Percentiles rank a stretch among this genome's conserved stretches.
phyloP scores from a whole-genome alignment of 2,113 vertebrate genomes.

The Crocuta crocuta region DNA sequence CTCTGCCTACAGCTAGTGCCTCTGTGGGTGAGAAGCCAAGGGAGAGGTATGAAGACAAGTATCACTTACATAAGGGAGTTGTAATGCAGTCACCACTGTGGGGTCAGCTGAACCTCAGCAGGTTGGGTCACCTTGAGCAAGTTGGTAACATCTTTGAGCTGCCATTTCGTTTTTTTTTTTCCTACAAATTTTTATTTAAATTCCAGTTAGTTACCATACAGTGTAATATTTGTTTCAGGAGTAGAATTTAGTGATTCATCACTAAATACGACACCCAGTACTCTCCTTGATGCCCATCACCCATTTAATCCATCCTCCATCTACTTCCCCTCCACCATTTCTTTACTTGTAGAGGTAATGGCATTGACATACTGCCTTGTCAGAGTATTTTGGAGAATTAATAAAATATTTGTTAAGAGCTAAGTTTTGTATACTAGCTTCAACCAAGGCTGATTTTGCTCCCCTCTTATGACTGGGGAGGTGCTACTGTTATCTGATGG shows the following conservation, averaged over 20 bases:
- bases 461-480: neutral
- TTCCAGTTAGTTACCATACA: neutral
- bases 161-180: neutral
- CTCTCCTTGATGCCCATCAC: neutral
- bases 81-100: neutral
- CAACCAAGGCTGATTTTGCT: neutral
- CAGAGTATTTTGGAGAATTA: neutral
- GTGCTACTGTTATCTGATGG: neutral
- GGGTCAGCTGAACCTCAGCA: neutral
- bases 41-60: neutral
- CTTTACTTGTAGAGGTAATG: neutral
- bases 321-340: neutral
- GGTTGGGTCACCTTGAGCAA: neutral
- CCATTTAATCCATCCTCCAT: neutral
- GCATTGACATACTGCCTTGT: neutral
- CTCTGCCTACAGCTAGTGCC: neutral
- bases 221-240: neutral
- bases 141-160: neutral
- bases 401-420: neutral
- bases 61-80: neutral
- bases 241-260: neutral
- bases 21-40: neutral
- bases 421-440: neutral
- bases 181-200: neutral
- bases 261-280: neutral